phyloP scores from a whole-genome alignment of 1,140 invertebrate genomes.

The Lordiphosa mommai region DNA sequence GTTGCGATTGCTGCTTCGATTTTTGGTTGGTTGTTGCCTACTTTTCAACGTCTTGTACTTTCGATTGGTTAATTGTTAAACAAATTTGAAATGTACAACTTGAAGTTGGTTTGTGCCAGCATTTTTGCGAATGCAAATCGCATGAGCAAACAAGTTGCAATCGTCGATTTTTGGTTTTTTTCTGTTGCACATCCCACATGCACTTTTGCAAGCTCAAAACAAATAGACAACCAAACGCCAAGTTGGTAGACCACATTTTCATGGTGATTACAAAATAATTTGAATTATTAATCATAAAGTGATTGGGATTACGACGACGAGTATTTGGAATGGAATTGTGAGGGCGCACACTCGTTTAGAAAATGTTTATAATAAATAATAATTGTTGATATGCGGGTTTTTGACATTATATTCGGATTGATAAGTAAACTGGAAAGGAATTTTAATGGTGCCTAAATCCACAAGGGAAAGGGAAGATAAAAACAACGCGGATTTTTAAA shows the following conservation, averaged over 20 bases:
- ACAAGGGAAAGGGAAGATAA: too few relatives aligned
- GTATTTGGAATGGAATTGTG: too few relatives aligned
- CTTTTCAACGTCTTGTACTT: conserved; percentile 71
- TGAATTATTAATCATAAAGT: conserved; percentile 69
- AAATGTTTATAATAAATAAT: background rate
- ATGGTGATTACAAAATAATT: conserved; percentile 66
- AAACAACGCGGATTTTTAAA: too few relatives aligned
- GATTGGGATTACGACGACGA: conserved; percentile 24
- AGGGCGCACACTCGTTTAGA: too few relatives aligned
- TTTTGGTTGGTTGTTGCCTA: conserved; percentile 46
- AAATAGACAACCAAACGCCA: conserved; percentile 35
- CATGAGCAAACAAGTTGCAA: conserved; percentile 56
- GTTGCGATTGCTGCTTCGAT: conserved; percentile 50
- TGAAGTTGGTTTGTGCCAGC: conserved; percentile 2
- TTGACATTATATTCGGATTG: too few relatives aligned
- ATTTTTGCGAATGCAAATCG: conserved; percentile 58
- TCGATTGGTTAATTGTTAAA: conserved; percentile 76
- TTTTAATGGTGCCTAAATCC: too few relatives aligned
- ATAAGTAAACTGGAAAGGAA: too few relatives aligned
- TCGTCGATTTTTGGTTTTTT: conserved; percentile 22
- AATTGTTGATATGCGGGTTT: too few relatives aligned
- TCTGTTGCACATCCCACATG: conserved; percentile 71
- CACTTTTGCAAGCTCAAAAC: conserved; percentile 27
- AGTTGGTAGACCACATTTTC: conserved; percentile 62
- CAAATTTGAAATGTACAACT: conserved; percentile 60